Conservation (phyloP, 2,888 invertebrate species). For the Chrysina gloriosa region DNA sequence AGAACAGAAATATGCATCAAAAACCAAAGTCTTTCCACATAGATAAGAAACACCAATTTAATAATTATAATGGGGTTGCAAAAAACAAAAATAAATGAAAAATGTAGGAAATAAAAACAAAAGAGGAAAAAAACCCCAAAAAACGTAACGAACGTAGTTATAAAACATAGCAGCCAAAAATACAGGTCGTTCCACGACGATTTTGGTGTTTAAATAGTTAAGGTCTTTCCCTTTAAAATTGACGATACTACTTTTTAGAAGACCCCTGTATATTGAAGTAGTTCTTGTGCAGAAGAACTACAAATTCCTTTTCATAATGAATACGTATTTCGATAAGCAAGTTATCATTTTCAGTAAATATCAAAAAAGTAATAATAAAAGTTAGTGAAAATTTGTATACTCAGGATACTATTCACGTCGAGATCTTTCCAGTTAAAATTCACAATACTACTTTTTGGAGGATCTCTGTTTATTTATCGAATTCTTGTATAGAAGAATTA, state of each 20-base stretch:
- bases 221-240: neutral
- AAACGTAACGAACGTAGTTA: conserved; percentile 8
- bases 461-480: too few relatives aligned
- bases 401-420: too few relatives aligned
- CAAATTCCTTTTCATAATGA: too few relatives aligned
- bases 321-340: too few relatives aligned
- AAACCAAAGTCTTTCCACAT: conserved; percentile 81
- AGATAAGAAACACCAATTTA: conserved; percentile 73
- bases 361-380: too few relatives aligned
- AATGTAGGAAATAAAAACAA: conserved; percentile 16
- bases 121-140: conserved; percentile 9
- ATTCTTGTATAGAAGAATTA: too few relatives aligned
- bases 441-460: too few relatives aligned
- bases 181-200: neutral
- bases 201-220: neutral
- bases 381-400: too few relatives aligned
- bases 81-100: conserved; percentile 35
- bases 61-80: conserved; percentile 51
- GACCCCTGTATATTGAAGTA: neutral
- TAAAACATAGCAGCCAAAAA: conserved; percentile 24
- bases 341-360: too few relatives aligned
- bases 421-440: too few relatives aligned
- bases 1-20: conserved; percentile 63
- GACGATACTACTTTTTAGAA: too few relatives aligned
- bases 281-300: too few relatives aligned